Base-by-base conservation (phyloP, 1,140 invertebrate species). In the Trachymyrmex septentrionalis region DNA sequence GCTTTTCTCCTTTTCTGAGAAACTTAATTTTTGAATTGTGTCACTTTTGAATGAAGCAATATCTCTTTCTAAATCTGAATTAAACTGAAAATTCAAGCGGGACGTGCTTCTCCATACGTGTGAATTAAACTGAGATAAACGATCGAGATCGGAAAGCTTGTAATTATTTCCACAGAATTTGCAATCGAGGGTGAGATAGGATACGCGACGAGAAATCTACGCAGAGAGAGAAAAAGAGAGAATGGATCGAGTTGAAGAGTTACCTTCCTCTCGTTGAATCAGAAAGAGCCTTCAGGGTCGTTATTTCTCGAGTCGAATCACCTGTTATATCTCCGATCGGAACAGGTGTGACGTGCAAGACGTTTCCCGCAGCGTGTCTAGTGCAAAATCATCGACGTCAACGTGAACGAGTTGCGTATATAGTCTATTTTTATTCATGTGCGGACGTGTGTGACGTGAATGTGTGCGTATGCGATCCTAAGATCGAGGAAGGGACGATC, bases 281-380 rank as follows among this genome's bases (percentile, higher is more conserved):
- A 30, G 59, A 78, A 78, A 78, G 76, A 66, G 59, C 10, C 44
- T 59, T 77, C 59, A 59, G 24, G 12, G 34, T 48, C 73, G 59
- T 63, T 64, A 44, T 77, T 44, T 21, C 24, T 77, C 57, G 57
- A 77, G 21, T 77, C 59, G 24, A 75, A 75, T 75, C 55, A 75
- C 55, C 55, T 75, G 55, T 75, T 59, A 38, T 38, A 75, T 69
- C 21, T 69, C 55, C 55, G 34, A 75, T 21, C 21, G 55, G 55
- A 75, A 75, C 72, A 75, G 21, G 30, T 61, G 72, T 61, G 66
- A 75, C 55, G 34, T 44, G 38, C 66, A 48, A 50, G 66, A 69
- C 44, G 12, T 69, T 69, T 69, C n/a, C 64, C 64, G 64, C 64
- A 21, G 30, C 16, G 9, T 34, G 27, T 57, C 34, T 59, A 55